phyloP scores from a whole-genome alignment of 2,113 vertebrate species.

The Calypte anna region DNA sequence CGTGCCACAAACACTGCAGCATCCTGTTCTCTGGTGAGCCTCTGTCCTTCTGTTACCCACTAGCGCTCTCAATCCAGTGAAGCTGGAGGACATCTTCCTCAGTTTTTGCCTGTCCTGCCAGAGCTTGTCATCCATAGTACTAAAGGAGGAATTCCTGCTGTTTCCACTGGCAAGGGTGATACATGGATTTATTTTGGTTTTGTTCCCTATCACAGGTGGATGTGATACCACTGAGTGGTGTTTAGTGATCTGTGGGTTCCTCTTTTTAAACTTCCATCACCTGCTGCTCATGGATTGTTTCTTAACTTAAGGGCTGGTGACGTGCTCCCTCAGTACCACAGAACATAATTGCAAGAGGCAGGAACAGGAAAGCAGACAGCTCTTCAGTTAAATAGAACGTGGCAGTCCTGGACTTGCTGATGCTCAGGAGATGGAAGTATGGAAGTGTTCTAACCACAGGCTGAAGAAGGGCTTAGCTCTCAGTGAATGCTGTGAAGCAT shows the following conservation, averaged over 20 bases:
- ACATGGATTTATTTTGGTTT: not conserved
- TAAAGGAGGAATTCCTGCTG: not conserved
- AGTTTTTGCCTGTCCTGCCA: not conserved
- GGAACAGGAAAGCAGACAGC: not conserved
- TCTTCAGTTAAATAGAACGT: not conserved
- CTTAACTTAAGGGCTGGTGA: not conserved
- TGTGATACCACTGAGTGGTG: not conserved
- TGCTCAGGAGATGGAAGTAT: not conserved
- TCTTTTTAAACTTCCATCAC: not conserved
- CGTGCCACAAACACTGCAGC: not conserved
- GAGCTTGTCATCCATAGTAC: not conserved
- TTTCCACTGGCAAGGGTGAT: not conserved
- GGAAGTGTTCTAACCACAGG: not conserved
- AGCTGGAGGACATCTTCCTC: not conserved
- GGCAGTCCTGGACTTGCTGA: not conserved
- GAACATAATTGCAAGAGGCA: not conserved
- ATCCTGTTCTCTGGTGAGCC: not conserved
- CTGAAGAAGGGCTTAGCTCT: not conserved
- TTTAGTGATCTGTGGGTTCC: not conserved
- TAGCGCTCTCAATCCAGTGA: not conserved
- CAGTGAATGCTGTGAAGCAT: not conserved
- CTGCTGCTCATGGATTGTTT: not conserved
- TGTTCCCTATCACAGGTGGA: not conserved
- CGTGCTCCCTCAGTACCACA: rapidly evolving
- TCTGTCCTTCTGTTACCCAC: not conserved